Base-by-base conservation (phyloP, 1,140 invertebrate species). In the Bombus pyrosoma region DNA sequence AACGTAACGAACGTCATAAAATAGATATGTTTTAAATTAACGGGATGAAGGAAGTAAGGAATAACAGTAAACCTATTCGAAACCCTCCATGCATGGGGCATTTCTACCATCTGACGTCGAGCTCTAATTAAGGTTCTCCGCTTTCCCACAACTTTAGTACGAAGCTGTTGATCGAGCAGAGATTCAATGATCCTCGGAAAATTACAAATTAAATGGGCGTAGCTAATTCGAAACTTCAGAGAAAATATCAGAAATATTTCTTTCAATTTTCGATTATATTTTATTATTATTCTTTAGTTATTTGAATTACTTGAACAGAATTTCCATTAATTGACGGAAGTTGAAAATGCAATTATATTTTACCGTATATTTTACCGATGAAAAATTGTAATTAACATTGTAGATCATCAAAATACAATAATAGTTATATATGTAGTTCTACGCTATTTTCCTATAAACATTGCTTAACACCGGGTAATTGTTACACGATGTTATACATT, bases 21-120 rank as follows among this genome's bases (percentile, higher is more conserved):
- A 37, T 22, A 68, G 25, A 43, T 32, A 8, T 10, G 41, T 57
- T 76, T 37, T 28, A 28, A 39, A 76, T 76, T n/a, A 25, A 13
- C 25, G 1, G 18, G 28, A 57, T 18, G 25, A 76, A 34, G 34
- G 34, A 25, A 12, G 34, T 68, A 68, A 68, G 32, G 32, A 57
- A 22, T 13, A 57, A 53, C 32, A 6, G 4, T 25, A 34, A 59
- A 66, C 39, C 62, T 10, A 34, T 22, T 34, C 15, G 12, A 79
- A 34, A 8, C 15, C 4, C 34, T 37, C 13, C 34, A 57, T 76
- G 34, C n/a, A 39, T 28, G 18, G 74, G 34, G 41, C 59, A 66
- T 66, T 64, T 25, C 25, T 34, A 43, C 77, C 77, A 79, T 47
- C 77, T 79, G 59, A 66, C 77, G 77, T 66, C 77, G 6, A 6